Evolutionary conservation across 1,140 invertebrate genomes (phyloP), one percentile per base, ranked within the genome.

Genomic region (Aplysia californica): DNA sequence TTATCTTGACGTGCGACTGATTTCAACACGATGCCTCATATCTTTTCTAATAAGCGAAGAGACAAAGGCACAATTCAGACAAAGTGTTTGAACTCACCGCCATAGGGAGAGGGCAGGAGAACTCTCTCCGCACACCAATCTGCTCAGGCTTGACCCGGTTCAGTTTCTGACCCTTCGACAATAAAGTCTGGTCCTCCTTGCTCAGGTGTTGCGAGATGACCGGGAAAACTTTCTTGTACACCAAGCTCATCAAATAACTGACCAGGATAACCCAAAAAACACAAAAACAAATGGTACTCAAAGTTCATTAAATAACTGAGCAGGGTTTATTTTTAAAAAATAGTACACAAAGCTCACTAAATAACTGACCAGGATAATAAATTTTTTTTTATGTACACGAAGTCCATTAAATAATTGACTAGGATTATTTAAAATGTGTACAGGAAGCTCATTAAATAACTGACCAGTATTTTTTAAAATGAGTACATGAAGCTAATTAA

Each of bases 161-260:
- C 26, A 87, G 61, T 23, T 71, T 74, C 44, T 75, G 68, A 78
- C 82, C 83, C 76, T 86, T 86, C 6, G 64, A 29, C 15, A 80
- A 61, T 20, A 87, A 44, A 2, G 26, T 5, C 10, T 76, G 33
- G 75, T 87, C 84, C 3, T 83, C 81, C 23, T 66, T 1, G 1
- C n/a, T 20, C 70, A 80, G 80, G 26, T 72, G 79, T 23, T 82
- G 73, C 75, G 79, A 76, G n/a, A 87, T 77, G 1, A 85, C 82
- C 67, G 77, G 65, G 78, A 86, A 86, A 31, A 86, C 75, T 73
- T 86, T 87, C 0, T 77, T 21, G 41, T 86, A 67, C 4, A 85
- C 83, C 67, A 71, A 78, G 55, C 81, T 82, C 72, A 84, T 76
- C 4, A 85, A 36, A 78, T 84, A 87, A 64, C 85, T 87, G 64